Evolutionary conservation across 2,797 vertebrate species (phyloP).

Genomic region (Squalus acanthias): DNA sequence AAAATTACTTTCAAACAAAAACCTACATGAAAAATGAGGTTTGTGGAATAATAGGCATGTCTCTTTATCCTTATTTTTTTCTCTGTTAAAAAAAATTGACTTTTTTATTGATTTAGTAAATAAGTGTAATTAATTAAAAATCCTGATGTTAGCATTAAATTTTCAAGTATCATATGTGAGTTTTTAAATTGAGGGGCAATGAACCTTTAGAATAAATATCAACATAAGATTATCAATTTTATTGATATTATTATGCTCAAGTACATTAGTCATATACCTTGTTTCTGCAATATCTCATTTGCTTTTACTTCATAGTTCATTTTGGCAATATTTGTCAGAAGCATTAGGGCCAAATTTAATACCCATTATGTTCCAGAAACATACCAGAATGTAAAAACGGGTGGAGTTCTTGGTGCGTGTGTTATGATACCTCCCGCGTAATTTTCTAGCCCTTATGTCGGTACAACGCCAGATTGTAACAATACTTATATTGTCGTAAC

Average conservation of each 20-base stretch:
- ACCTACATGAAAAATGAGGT: background rate
- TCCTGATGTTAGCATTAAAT: background rate
- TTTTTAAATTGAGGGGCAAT: background rate
- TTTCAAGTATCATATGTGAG: background rate
- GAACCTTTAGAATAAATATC: background rate
- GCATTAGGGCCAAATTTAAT: background rate
- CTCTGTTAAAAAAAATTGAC: background rate
- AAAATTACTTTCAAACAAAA: background rate
- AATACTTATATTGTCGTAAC: background rate
- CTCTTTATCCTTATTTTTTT: background rate
- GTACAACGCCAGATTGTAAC: background rate
- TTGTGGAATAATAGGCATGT: background rate
- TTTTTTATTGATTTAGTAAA: background rate
- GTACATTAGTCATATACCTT: background rate
- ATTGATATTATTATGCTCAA: background rate
- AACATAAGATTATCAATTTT: background rate
- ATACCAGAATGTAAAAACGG: background rate
- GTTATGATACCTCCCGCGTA: background rate
- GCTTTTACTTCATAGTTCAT: background rate
- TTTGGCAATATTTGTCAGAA: background rate
- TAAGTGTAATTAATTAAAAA: background rate
- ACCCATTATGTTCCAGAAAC: background rate
- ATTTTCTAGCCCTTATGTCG: background rate
- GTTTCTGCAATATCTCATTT: background rate
- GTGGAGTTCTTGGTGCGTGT: background rate